These are phyloP conservation scores for Pygmarrhopalites habei DNA, from an alignment of 1,140 invertebrate species.

Conservation along the genomic window DNA sequence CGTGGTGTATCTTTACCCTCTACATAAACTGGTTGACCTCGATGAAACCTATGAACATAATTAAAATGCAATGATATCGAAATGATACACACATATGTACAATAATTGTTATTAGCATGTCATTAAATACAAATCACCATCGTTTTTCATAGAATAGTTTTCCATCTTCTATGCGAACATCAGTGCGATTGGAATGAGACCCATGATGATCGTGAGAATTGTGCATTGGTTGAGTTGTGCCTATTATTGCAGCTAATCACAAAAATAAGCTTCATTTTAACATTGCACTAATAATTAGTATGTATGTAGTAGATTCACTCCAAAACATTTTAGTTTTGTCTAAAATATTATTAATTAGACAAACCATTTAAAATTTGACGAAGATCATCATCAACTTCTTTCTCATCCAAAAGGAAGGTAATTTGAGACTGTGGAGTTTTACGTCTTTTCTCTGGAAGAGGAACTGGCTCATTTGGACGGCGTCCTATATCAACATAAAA, in stretches of 20 bases:
- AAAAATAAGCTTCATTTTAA: too few relatives aligned
- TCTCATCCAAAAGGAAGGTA: slow-evolving; percentile 78
- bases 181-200: slow-evolving; percentile 41
- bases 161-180: slow-evolving; percentile 86
- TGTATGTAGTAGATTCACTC: too few relatives aligned
- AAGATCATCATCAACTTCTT: slow-evolving; percentile 74
- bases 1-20: slow-evolving; percentile 75
- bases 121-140: slow-evolving; percentile 68
- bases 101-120: background rate
- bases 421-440: slow-evolving; percentile 70
- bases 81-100: slow-evolving; percentile 14
- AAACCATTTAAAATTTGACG: background rate
- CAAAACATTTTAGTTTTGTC: too few relatives aligned
- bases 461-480: slow-evolving; percentile 86
- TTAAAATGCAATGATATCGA: too few relatives aligned
- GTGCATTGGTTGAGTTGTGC: background rate
- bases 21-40: slow-evolving; percentile 84
- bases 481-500: too few relatives aligned
- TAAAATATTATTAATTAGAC: too few relatives aligned
- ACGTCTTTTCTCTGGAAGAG: slow-evolving; percentile 63
- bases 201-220: background rate
- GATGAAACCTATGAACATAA: slow-evolving; percentile 63
- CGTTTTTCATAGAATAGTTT: slow-evolving; percentile 86
- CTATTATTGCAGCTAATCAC: background rate
- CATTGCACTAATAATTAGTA: too few relatives aligned